A percentile compares a stretch with the other conserved stretches of the same genome.
Evolutionary conservation across 2,888 invertebrate genomes (phyloP).

Genomic region (Bombylius major): DNA sequence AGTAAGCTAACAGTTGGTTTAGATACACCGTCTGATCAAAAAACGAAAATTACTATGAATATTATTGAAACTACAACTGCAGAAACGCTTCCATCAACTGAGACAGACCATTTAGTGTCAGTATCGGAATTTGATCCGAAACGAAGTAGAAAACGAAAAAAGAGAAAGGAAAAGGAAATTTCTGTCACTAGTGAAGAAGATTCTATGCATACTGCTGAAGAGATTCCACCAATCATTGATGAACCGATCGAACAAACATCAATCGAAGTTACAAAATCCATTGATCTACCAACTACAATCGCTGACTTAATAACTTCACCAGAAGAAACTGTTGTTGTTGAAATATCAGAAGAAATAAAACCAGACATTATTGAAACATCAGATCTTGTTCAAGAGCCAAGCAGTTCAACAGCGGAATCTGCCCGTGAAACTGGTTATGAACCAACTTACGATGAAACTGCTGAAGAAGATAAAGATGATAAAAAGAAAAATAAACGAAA

Average conservation of each 20-base stretch:
- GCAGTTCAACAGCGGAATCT: constrained; percentile 23
- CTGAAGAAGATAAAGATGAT: constrained; percentile 18
- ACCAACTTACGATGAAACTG: constrained; percentile 41
- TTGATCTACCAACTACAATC: too few species aligned
- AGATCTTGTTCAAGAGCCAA: background rate
- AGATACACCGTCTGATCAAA: constrained; percentile 13
- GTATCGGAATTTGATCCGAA: constrained; percentile 25
- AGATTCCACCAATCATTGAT: background rate
- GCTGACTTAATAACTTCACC: background rate
- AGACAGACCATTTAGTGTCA: constrained; percentile 19
- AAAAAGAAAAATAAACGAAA: constrained; percentile 35
- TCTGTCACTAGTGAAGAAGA: constrained; percentile 13
- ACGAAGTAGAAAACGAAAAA: constrained; percentile 52
- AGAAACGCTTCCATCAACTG: background rate
- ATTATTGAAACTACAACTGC: constrained; percentile 27
- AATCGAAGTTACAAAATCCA: too few species aligned
- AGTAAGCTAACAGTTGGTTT: constrained; percentile 28
- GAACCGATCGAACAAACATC: too few species aligned
- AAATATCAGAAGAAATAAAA: constrained; percentile 19
- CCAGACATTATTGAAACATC: constrained; percentile 29
- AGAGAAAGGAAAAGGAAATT: constrained; percentile 39
- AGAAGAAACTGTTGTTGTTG: background rate
- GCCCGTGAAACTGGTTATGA: constrained; percentile 54
- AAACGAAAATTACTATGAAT: constrained; percentile 28
- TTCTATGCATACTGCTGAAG: background rate